Conservation (phyloP, 2,888 invertebrate genomes). For the Clitarchus hookeri region DNA sequence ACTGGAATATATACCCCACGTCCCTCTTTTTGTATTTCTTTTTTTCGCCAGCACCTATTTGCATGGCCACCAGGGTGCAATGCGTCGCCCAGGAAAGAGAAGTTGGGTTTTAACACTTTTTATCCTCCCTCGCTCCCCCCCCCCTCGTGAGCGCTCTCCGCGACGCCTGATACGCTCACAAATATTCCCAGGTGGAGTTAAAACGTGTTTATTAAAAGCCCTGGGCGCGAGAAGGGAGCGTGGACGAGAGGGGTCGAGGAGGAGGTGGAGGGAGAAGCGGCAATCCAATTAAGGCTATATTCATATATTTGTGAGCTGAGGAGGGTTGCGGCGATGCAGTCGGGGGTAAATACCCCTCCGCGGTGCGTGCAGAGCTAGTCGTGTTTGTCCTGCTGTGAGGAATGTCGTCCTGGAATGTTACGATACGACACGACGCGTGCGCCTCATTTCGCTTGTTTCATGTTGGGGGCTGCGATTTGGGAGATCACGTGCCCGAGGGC, state of each 20-base stretch:
- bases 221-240: background rate
- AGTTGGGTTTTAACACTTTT: background rate
- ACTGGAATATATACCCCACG: background rate
- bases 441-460: background rate
- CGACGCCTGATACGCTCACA: background rate
- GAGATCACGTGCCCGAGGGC: background rate
- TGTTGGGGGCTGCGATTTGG: background rate
- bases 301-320: background rate
- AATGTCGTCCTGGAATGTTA: background rate
- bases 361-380: too few relatives aligned
- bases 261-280: background rate
- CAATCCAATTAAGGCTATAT: conserved; percentile 9
- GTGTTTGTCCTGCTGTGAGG: background rate
- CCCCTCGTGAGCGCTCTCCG: background rate
- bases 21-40: background rate
- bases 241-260: background rate
- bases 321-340: background rate
- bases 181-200: conserved; percentile 3
- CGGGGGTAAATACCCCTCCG: background rate
- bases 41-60: background rate
- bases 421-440: background rate
- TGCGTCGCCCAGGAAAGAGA: background rate
- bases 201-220: conserved; percentile 3
- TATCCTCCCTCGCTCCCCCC: background rate
- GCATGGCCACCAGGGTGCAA: background rate